Evolutionary conservation across 2,113 vertebrate genomes (phyloP), one percentile per base, ranked within the genome.

Genomic region (Bucco capensis): DNA sequence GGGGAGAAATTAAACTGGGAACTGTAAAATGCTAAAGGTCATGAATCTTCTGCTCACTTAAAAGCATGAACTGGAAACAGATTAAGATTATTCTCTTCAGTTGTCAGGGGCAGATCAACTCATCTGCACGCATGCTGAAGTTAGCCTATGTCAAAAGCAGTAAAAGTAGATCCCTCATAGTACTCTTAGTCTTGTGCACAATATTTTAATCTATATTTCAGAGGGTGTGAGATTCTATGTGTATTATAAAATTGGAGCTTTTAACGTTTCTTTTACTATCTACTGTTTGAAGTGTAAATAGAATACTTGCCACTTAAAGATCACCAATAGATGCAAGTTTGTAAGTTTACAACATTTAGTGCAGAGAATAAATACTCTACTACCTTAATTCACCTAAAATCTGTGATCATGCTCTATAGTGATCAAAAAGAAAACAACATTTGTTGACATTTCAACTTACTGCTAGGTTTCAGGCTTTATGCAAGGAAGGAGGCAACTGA

Each of bases 11-110:
- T 61, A 28, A 87, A 80, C 50, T 28, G 23, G 30, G 67, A 27
- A 18, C 31, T 64, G 53, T 30, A 74, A 25, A 90, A 44, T 0
- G 1, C 17, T 12, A 50, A 31, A 79, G 30, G 54, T 42, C 33
- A 42, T 24, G 14, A 50, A 61, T 70, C 61, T 44, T 38, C 7
- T 40, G 19, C 15, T 92, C 44, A 19, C 9, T 66, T 44, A 40
- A 35, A 18, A 84, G 44, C 21, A 44, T 11, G 19, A 64, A 35
- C 40, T 19, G 9, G 44, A 67, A 84, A 82, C 15, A 49, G 6
- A 1, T 8, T 83, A 76, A 57, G 37, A 80, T 7, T 0, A 0
- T 38, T 33, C 25, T 71, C 12, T n/a, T 4, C 15, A 66, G 7
- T 61, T 66, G 65, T 17, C 62, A 66, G 14, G 33, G 47, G 75